Percentiles rank a stretch among this genome's conserved stretches.
These are phyloP conservation scores for Cyclina sinensis DNA, from an alignment of 1,140 invertebrate genomes.

Conservation along the genomic window DNA sequence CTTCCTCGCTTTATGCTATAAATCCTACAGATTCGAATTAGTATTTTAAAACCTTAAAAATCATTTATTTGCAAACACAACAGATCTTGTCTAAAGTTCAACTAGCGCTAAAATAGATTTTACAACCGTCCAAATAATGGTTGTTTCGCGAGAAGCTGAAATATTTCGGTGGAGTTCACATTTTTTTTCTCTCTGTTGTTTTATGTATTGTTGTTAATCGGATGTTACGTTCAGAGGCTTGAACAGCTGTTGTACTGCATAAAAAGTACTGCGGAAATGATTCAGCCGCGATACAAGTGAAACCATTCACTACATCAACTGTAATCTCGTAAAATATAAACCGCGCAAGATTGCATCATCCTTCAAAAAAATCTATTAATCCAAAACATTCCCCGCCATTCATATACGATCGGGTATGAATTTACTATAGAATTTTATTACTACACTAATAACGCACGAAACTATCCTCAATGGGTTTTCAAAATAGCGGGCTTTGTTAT, in stretches of 20 bases:
- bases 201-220: too few species aligned
- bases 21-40: too few species aligned
- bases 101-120: too few species aligned
- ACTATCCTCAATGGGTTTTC: background rate
- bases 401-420: background rate
- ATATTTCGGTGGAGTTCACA: too few species aligned
- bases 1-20: too few species aligned
- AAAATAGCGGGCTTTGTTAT: conserved; percentile 12
- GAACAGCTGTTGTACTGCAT: background rate
- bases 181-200: too few species aligned
- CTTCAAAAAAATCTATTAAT: background rate
- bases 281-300: background rate
- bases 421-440: background rate
- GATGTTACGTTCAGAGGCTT: background rate
- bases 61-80: too few species aligned
- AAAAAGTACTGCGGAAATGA: background rate
- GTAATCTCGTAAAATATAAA: background rate
- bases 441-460: too few species aligned
- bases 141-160: too few species aligned
- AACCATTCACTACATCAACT: background rate
- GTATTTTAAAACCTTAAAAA: too few species aligned
- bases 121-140: too few species aligned
- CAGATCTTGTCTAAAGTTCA: too few species aligned
- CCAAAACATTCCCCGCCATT: background rate
- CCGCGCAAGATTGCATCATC: background rate